These are phyloP conservation scores for Chloebia gouldiae DNA, from an alignment of 2,113 vertebrate species.

Conservation along the genomic window DNA sequence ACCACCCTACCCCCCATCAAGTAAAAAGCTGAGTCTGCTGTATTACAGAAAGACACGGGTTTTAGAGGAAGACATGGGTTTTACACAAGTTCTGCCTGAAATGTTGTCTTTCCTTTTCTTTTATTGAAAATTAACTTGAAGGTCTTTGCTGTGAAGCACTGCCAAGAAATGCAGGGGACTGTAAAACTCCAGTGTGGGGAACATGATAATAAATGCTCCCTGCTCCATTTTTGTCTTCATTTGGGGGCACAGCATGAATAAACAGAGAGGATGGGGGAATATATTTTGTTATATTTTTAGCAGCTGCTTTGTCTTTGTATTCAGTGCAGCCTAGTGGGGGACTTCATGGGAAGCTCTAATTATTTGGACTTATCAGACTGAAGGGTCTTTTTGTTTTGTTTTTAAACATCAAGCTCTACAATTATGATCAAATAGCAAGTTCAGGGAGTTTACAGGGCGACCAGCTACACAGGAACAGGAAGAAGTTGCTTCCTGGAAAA, in stretches of 20 bases:
- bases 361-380: not conserved
- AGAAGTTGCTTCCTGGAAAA: not conserved
- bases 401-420: not conserved
- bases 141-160: not conserved
- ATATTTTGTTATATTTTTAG: not conserved
- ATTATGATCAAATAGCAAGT: not conserved
- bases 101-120: not conserved
- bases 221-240: not conserved
- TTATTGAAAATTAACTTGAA: not conserved
- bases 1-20: not conserved
- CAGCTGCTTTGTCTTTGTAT: not conserved
- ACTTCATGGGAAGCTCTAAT: not conserved
- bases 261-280: not conserved
- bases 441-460: not conserved
- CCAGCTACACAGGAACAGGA: not conserved
- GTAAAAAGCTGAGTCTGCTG: not conserved
- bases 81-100: not conserved
- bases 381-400: not conserved
- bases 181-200: not conserved
- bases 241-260: not conserved
- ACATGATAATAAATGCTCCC: not conserved
- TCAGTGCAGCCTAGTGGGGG: not conserved
- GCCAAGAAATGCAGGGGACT: not conserved
- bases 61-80: not conserved
- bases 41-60: not conserved